phyloP scores from a whole-genome alignment of 2,888 invertebrate genomes.

The Meloe dianella region DNA sequence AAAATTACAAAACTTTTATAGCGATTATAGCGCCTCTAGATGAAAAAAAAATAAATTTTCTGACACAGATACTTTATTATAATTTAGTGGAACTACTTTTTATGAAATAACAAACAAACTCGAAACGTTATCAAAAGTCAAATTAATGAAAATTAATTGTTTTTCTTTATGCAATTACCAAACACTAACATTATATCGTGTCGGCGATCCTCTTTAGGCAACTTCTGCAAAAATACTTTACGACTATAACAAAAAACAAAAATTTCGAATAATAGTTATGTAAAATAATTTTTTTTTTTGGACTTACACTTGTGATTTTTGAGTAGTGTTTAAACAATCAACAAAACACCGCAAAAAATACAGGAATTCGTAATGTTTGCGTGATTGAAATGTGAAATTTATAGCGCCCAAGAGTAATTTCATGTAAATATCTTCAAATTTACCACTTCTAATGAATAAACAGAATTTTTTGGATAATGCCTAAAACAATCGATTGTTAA shows the following conservation, averaged over 20 bases:
- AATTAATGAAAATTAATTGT: not conserved
- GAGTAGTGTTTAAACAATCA: not conserved
- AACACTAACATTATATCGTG: not conserved
- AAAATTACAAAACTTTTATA: no score
- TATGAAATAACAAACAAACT: no score
- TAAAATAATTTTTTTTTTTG: not conserved
- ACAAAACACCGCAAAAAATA: not conserved
- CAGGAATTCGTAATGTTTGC: not conserved
- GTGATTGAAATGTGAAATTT: not conserved
- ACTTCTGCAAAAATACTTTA: not conserved
- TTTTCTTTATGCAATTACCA: not conserved
- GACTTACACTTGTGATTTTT: not conserved
- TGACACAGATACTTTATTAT: no score
- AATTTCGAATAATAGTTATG: not conserved
- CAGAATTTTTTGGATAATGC: not conserved
- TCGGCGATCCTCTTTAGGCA: not conserved
- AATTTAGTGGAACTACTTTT: no score
- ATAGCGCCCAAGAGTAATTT: not conserved
- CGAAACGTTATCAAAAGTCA: no score
- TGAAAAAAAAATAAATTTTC: no score
- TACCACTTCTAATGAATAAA: not conserved
- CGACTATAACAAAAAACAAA: not conserved
- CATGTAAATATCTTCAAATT: not conserved
- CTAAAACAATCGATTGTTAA: not conserved
- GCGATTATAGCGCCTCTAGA: no score